Evolutionary conservation across 2,113 vertebrate genomes (phyloP).

Genomic region (Cinclus cinclus): DNA sequence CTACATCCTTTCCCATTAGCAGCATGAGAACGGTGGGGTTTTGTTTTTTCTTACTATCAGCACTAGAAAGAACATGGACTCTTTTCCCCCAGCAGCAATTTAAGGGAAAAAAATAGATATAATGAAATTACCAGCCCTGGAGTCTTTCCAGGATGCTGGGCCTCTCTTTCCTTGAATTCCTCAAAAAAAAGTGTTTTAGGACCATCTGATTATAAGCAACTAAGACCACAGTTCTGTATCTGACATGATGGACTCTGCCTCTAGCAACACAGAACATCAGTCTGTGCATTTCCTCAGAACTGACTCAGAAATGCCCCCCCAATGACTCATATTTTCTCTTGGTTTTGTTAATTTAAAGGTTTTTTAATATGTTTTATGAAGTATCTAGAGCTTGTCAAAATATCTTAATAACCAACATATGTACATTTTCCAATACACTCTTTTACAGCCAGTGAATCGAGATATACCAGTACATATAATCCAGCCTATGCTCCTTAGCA

Average conservation of each 20-base stretch:
- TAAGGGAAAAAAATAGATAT: neutral
- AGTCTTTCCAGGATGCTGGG: neutral
- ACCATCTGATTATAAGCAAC: neutral
- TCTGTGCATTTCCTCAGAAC: neutral
- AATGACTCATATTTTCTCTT: neutral
- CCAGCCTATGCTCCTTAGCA: neutral
- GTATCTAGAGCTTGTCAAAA: neutral
- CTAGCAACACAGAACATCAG: neutral
- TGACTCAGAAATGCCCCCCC: neutral
- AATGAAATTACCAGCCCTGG: neutral
- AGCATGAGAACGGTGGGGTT: neutral
- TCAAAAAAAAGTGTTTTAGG: neutral
- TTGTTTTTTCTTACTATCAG: neutral
- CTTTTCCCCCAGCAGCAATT: neutral
- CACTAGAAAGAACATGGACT: neutral
- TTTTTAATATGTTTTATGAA: neutral
- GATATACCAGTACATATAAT: neutral
- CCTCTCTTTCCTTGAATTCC: neutral
- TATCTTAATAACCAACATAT: neutral
- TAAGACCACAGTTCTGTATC: neutral
- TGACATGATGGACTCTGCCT: neutral
- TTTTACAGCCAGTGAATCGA: neutral
- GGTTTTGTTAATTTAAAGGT: rapidly evolving
- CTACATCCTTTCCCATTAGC: neutral
- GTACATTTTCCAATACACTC: neutral